Evolutionary conservation across 2,113 vertebrate genomes (phyloP).

Genomic region (Aramus guarauna): DNA sequence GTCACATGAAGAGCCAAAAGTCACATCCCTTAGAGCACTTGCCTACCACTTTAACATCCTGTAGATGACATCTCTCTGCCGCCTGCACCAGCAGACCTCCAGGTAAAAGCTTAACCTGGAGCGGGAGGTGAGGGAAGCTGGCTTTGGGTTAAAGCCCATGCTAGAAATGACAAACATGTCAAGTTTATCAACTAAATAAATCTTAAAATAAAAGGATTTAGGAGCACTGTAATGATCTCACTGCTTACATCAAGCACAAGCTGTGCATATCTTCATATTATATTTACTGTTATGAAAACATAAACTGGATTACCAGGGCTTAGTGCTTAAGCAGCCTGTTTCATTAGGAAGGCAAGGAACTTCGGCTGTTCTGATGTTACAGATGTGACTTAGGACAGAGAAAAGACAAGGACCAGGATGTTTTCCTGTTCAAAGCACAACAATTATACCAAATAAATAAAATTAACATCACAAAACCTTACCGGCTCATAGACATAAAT

Average conservation of each 20-base stretch:
- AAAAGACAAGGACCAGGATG: not conserved
- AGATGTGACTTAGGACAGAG: not conserved
- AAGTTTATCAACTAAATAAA: conserved; percentile 20
- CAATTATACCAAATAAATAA: not conserved
- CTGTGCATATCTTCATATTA: conserved; percentile 11
- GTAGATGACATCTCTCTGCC: not conserved
- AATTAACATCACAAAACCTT: not conserved
- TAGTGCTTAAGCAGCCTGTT: conserved; percentile 29
- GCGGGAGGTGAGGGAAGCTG: not conserved
- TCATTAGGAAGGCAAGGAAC: conserved; percentile 7
- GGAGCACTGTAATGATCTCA: not conserved
- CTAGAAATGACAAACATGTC: not conserved
- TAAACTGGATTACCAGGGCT: conserved; percentile 42
- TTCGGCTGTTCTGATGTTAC: not conserved
- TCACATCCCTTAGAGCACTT: not conserved
- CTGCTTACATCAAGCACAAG: conserved; percentile 48
- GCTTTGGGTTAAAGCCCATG: not conserved
- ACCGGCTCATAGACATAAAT: not conserved
- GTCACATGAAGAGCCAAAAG: not conserved
- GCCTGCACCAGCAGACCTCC: not conserved
- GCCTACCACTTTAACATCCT: rapidly evolving
- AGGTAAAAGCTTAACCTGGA: not conserved
- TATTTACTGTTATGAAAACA: conserved; percentile 6
- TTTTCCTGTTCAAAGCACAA: not conserved
- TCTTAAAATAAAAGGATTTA: conserved; percentile 50